Base-by-base conservation (phyloP, 2,113 vertebrate species). In the Andinoacara biseriatus region DNA sequence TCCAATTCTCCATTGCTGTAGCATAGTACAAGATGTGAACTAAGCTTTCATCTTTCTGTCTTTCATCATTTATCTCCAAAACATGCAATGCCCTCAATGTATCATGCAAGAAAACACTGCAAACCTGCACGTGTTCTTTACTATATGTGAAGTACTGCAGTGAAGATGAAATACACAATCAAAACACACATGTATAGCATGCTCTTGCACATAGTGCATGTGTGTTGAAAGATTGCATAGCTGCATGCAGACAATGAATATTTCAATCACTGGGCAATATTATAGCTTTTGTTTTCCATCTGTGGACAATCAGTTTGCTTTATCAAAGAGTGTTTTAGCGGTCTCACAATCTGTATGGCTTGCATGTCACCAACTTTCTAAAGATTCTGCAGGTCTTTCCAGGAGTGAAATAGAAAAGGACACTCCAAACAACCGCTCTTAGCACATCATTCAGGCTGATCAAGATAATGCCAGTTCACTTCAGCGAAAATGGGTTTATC, bases 121-220 rank as follows among this genome's bases (percentile, higher is more conserved):
- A 77, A 75, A 80, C n/a, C 46, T 63, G 58, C 63, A 79, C 74
- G 58, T 85, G 46, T 38, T 86, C 76, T 81, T 74, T 79, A 78
- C 58, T 61, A 33, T 84, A 59, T 43, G 61, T 72, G 58, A 20
- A 13, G 29, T 24, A 56, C 14, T 75, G 81, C 82, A 85, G 79
- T 82, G n/a, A 56, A 67, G 63, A 88, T 93, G 52, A 86, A 79
- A 83, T 62, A 56, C 78, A 87, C 57, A 82, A 75, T 56, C 77
- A 78, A 85, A 46, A 26, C 15, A 14, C 5, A 26, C 8, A 3
- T 40, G 10, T 40, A 10, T 3, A 40, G 38, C 11, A 40, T 24
- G 58, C 33, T 59, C 24, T 35, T 29, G 43, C 56, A 38, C 18
- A n/a, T 54, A 38, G 11, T 22, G 52, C 3, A 20, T 54, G 2